phyloP scores from a whole-genome alignment of 2,113 vertebrate genomes.

The Oncorhynchus keta region DNA sequence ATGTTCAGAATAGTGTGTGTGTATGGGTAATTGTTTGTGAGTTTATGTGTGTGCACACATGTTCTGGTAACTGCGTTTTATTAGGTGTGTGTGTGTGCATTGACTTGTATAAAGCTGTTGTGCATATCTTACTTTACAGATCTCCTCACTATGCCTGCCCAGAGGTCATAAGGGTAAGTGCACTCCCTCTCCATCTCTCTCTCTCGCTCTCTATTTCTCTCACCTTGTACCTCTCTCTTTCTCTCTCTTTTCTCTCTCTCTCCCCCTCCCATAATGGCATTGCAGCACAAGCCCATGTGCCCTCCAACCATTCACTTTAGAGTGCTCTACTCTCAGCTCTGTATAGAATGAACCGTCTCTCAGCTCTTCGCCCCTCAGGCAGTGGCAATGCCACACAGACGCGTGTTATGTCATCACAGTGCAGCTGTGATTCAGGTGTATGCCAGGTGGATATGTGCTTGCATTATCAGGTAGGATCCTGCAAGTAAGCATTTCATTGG shows the following conservation, averaged over 20 bases:
- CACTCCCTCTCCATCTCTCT: background rate
- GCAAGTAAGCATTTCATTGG: no score
- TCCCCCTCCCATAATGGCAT: constrained; percentile 4
- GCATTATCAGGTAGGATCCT: no score
- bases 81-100: background rate
- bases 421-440: no score
- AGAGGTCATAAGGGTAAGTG: constrained; percentile 96
- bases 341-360: constrained; percentile 8
- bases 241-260: background rate
- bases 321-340: background rate
- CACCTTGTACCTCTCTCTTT: background rate
- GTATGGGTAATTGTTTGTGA: background rate
- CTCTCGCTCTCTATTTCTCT: background rate
- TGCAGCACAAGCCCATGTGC: background rate
- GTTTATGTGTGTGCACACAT: background rate
- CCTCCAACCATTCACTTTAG: background rate
- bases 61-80: background rate
- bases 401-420: background rate
- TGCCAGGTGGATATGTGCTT: no score
- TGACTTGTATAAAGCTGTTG: no score
- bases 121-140: constrained; percentile 70
- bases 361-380: background rate
- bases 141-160: constrained; percentile 98
- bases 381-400: background rate
- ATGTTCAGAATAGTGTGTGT: background rate